Evolutionary conservation across 2,113 vertebrate genomes (phyloP).

Genomic region (Indicator indicator): DNA sequence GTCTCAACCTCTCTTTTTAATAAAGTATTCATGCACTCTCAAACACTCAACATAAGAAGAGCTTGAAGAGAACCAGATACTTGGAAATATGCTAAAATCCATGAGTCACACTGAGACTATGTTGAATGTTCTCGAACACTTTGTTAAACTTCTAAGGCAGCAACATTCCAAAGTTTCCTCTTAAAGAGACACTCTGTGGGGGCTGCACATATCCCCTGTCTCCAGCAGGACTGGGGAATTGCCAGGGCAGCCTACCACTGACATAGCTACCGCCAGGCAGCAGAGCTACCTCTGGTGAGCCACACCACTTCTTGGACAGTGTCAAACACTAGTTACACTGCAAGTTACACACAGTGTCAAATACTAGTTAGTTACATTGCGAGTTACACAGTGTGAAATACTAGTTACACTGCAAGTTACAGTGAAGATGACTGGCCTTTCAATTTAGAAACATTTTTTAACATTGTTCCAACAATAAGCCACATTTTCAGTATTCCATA

Average conservation of each 20-base stretch:
- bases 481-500: neutral
- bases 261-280: neutral
- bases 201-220: neutral
- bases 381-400: neutral
- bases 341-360: neutral
- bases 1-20: constrained; percentile 53
- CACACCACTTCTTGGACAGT: neutral
- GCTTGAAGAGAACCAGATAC: constrained; percentile 9
- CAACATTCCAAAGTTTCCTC: neutral
- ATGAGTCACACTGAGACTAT: constrained; percentile 41
- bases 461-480: neutral
- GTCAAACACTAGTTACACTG: neutral
- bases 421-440: neutral
- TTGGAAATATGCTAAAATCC: constrained; percentile 65
- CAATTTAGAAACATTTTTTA: neutral
- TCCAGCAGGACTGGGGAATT: neutral
- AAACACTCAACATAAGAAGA: neutral
- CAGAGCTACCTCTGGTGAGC: neutral
- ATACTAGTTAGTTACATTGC: neutral
- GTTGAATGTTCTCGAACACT: constrained; percentile 38
- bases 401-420: neutral
- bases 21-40: constrained; percentile 42
- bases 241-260: neutral
- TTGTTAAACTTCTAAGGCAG: constrained; percentile 26
- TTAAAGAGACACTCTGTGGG: neutral